These are phyloP conservation scores for Synchiropus splendidus DNA, from an alignment of 2,113 vertebrate genomes.

Conservation along the genomic window DNA sequence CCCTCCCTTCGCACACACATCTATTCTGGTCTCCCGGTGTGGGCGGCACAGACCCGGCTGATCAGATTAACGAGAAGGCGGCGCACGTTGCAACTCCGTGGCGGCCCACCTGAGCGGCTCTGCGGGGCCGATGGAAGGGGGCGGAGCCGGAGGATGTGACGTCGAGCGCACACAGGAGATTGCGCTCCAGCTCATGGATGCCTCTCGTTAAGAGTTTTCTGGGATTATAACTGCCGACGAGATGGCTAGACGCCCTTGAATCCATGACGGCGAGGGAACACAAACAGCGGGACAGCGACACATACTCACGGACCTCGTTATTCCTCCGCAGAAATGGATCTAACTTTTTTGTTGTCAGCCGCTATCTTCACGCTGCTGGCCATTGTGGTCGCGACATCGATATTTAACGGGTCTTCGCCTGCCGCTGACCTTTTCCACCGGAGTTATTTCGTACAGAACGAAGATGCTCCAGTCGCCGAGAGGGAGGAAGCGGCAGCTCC, in stretches of 20 bases:
- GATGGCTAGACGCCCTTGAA: background rate
- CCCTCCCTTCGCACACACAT: too few relatives aligned
- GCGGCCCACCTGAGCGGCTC: conserved; percentile 15
- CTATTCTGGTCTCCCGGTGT: too few relatives aligned
- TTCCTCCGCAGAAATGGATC: conserved; percentile 13
- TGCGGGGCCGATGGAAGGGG: background rate
- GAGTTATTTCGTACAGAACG: conserved; percentile 8
- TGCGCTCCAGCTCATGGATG: conserved; percentile 6
- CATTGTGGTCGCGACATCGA: conserved; percentile 47
- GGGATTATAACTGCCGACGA: conserved; percentile 17
- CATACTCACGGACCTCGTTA: background rate
- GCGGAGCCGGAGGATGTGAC: conserved; percentile 37
- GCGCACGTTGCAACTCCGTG: conserved; percentile 37
- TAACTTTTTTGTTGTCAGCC: conserved; percentile 34
- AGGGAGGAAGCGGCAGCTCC: background rate
- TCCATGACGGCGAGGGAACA: background rate
- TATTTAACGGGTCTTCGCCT: conserved; percentile 33
- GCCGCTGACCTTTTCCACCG: conserved; percentile 1
- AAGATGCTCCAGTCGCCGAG: background rate
- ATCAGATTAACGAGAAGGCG: too few relatives aligned
- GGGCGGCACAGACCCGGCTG: too few relatives aligned
- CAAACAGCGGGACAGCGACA: too few relatives aligned
- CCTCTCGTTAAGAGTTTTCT: conserved; percentile 22
- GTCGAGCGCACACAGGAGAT: conserved; percentile 11
- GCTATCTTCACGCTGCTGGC: conserved; percentile 56